phyloP scores from a whole-genome alignment of 2,113 vertebrate species.

The Forbesichthys agassizii region DNA sequence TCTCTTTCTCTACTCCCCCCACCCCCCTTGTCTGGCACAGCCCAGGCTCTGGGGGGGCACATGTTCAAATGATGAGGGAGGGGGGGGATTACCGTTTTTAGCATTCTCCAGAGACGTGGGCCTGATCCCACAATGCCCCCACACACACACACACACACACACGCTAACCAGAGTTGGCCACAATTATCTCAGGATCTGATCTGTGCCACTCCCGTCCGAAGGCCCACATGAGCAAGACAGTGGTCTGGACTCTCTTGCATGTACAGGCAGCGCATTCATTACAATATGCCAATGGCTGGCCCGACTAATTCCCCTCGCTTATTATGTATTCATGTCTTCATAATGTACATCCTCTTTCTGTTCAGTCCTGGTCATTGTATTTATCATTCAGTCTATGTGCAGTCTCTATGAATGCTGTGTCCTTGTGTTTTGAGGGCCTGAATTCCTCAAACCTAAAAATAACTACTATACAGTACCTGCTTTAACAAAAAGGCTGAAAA shows the following conservation, averaged over 20 bases:
- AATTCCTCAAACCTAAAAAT: too few relatives aligned
- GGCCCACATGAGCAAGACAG: constrained; percentile 61
- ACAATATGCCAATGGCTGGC: constrained; percentile 66
- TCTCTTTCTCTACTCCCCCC: background rate
- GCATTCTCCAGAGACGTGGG: constrained; percentile 87
- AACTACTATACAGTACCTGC: constrained; percentile 1
- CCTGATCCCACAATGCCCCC: constrained; percentile 75
- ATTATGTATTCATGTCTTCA: constrained; percentile 70
- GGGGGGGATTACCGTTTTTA: constrained; percentile 86
- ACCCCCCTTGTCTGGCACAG: constrained; percentile 79
- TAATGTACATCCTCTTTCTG: constrained; percentile 59
- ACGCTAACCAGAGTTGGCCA: constrained; percentile 81
- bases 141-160: constrained; percentile 61
- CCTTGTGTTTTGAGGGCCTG: background rate
- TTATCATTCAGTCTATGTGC: background rate
- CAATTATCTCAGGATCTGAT: constrained; percentile 75
- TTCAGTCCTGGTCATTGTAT: constrained; percentile 20
- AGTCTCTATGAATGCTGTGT: too few relatives aligned
- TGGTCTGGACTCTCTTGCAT: constrained; percentile 53
- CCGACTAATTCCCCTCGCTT: constrained; percentile 65
- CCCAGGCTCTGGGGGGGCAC: constrained; percentile 78
- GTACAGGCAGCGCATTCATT: constrained; percentile 69
- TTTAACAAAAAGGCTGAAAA: constrained; percentile 29
- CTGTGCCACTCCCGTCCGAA: constrained; percentile 49
- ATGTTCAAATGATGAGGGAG: constrained; percentile 93